A percentile compares a stretch with the other conserved stretches of the same genome.
Evolutionary conservation across 1,140 invertebrate species (phyloP).

Genomic region (Phthorimaea operculella): DNA sequence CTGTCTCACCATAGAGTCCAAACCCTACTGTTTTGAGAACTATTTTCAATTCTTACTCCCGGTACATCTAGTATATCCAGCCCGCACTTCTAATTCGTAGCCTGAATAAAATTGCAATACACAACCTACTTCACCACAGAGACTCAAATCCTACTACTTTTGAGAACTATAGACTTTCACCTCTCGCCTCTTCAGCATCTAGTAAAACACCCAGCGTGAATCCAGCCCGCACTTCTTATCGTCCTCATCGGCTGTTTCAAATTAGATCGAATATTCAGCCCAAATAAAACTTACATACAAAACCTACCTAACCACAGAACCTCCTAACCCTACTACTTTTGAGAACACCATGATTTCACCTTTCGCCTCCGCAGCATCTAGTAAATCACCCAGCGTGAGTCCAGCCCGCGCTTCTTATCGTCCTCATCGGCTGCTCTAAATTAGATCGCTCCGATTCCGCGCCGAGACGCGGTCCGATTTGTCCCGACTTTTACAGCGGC

Average conservation of each 20-base stretch:
- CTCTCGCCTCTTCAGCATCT: neutral
- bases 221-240: slow-evolving; percentile 30
- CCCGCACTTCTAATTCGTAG: too few relatives aligned
- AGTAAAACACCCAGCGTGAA: slow-evolving; percentile 54
- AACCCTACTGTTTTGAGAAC: too few relatives aligned
- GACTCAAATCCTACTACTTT: too few relatives aligned
- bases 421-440: slow-evolving; percentile 33
- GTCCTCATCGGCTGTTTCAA: slow-evolving; percentile 30
- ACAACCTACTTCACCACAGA: too few relatives aligned
- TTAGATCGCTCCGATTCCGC: slow-evolving; percentile 40
- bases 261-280: too few relatives aligned
- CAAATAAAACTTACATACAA: too few relatives aligned
- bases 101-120: too few relatives aligned
- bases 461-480: neutral
- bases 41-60: neutral
- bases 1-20: too few relatives aligned
- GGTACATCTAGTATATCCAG: slow-evolving; percentile 30
- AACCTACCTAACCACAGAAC: too few relatives aligned
- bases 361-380: slow-evolving; percentile 6
- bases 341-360: neutral
- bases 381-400: slow-evolving; percentile 54
- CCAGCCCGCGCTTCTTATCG: slow-evolving; percentile 31
- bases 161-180: neutral
- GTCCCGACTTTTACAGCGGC: neutral
- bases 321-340: too few relatives aligned